Evolutionary conservation across 2,888 invertebrate genomes (phyloP), one percentile per base, ranked within the genome.

Genomic region (Orchesella flavescens): DNA sequence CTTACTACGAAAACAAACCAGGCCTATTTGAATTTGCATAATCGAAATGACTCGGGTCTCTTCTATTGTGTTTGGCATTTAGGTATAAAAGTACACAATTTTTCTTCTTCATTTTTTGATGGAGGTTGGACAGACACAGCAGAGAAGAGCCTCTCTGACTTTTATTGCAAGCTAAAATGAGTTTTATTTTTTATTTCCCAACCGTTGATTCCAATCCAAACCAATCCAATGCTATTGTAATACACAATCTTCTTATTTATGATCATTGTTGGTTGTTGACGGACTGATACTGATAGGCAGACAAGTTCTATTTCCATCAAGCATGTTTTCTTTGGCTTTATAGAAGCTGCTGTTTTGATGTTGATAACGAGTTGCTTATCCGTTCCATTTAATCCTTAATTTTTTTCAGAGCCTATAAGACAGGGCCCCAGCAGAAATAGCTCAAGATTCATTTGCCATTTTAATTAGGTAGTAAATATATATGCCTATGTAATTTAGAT

Each of bases 371-470:
- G 12, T 49, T 49, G 49, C 10, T 49, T 49, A 66, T 66, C 66
- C 66, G 66, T 66, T 66, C 66, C 66, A 66, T 66, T 66, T 66
- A 34, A 34, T 34, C 3, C 23, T 21, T 5, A 44, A 17, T 44
- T 44, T n/a, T 17, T 17, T 19, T 2, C 44, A 2, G 44, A n/a
- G 43, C 66, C 66, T n/a, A n/a, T n/a, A n/a, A 49, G 49, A 12
- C 2, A 3, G 44, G 17, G n/a, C 44, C 17, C n/a, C 4, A 63
- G 12, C 13, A 10, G 17, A 19, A 9, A 43, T 44, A 17, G 10
- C 23, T 66, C n/a, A 63, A 63, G 66, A 66, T 66, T 66, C 66
- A 66, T 66, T 66, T 66, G 66, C 66, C 66, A 66, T 43, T 66
- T 66, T 66, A 66, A 66, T 66, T 66, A 66, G 66, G 34, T 34